Conservation (phyloP, 2,797 vertebrate genomes). For the Lagorchestes hirsutus region DNA sequence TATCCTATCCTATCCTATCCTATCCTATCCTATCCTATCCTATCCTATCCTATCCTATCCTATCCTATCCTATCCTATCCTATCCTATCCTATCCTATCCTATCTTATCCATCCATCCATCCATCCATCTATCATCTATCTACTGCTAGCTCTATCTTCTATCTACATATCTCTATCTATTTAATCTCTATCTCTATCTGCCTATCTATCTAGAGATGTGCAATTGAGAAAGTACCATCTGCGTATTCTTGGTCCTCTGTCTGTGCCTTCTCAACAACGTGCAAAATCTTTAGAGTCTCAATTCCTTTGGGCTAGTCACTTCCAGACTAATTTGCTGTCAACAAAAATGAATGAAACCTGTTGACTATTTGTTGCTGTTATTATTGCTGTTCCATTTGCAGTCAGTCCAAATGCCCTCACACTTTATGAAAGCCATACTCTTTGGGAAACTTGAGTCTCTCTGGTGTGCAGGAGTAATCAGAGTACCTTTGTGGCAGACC, state of each 20-base stretch:
- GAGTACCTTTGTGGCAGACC: neutral
- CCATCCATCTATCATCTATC: too few species aligned
- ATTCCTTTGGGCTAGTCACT: neutral
- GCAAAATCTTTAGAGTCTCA: neutral
- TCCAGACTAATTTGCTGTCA: neutral
- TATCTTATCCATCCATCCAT: too few species aligned
- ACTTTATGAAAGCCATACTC: fast-evolving
- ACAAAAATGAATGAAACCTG: neutral
- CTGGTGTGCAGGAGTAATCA: fast-evolving
- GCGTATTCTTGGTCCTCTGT: neutral
- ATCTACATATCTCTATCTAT: too few species aligned
- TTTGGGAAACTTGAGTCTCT: neutral
- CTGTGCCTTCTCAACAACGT: neutral
- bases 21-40: too few species aligned
- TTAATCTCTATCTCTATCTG: neutral
- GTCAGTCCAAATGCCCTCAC: neutral
- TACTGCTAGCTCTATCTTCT: too few species aligned
- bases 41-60: too few species aligned
- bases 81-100: too few species aligned
- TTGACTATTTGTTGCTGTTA: neutral
- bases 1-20: too few species aligned
- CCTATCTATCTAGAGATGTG: neutral
- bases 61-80: too few species aligned
- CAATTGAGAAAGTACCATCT: neutral
- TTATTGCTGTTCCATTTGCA: neutral